Evolutionary conservation across 1,140 invertebrate species (phyloP), one percentile per base, ranked within the genome.

Genomic region (Cydia strobilella): DNA sequence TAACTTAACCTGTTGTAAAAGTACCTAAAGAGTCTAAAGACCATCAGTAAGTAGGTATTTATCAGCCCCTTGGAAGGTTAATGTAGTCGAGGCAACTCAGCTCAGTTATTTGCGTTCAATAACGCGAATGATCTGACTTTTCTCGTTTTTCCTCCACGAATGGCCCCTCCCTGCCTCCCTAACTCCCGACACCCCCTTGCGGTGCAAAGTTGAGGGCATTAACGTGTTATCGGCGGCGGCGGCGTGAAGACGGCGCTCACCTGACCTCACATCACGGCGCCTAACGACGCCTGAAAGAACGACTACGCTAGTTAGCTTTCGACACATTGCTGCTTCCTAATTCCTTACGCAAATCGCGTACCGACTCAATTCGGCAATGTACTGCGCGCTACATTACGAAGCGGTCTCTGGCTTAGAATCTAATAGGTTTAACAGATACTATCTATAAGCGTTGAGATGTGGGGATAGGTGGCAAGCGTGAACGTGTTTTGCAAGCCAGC

Each of bases 151-250:
- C 85, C 85, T 86, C 84, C 81, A 84, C 83, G 76, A 87, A 81
- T 84, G 78, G 79, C 83, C 81, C 76, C 80, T 73, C 78, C 76
- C 76, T 76, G 75, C 4, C 13, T 31, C 35, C 74, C 35, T 54
- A 23, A 59, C 78, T 65, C 75, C 74, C 75, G 63, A 23, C 83
- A 85, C 73, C 86, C 83, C 84, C 78, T 82, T 89, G 89, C 86
- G 92, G 93, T 93, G 93, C 90, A 93, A 93, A 93, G 92, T 93
- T 93, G 93, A 93, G 89, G 87, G 92, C 92, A 93, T 93, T 93
- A 93, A 86, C 91, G 91, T 93, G 90, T 93, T 93, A 93, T 93
- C 93, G 90, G 84, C 81, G 82, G 81, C 82, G 80, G 82, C 80
- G 81, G 89, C 76, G 88, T 87, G 86, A 91, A 91, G 90, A 91